phyloP scores from a whole-genome alignment of 2,888 invertebrate species.

The Hypsopygia costalis region DNA sequence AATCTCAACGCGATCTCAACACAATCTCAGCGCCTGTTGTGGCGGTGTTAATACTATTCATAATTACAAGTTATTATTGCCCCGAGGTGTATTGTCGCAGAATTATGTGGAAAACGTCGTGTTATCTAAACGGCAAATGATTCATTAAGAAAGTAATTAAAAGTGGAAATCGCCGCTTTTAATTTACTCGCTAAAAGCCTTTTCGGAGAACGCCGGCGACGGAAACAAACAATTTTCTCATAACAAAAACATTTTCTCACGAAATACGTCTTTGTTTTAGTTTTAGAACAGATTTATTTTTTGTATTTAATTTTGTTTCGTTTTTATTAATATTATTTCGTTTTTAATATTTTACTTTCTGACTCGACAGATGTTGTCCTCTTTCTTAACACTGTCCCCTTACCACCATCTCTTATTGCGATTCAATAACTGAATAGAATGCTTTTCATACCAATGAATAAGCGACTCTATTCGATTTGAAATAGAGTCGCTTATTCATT shows the following conservation, averaged over 20 bases:
- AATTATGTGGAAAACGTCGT: conserved; percentile 24
- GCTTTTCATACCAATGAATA: no score
- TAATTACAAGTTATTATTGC: background rate
- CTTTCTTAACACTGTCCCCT: no score
- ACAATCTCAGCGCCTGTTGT: no score
- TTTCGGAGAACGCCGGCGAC: conserved; percentile 27
- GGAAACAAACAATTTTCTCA: conserved; percentile 13
- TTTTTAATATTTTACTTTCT: no score
- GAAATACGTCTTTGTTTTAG: background rate
- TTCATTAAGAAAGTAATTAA: conserved; percentile 49
- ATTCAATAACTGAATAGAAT: no score
- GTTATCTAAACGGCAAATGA: conserved; percentile 33
- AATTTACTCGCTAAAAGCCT: conserved; percentile 29
- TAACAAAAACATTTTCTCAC: background rate
- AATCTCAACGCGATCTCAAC: no score
- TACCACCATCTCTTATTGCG: no score
- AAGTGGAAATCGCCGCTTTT: conserved; percentile 35
- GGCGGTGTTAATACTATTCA: no score
- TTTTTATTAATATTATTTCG: no score
- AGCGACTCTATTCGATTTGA: no score
- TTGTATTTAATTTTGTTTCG: background rate
- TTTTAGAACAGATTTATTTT: background rate
- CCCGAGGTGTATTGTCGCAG: conserved; percentile 6
- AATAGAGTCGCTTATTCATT: no score
- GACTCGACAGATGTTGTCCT: no score